phyloP scores from a whole-genome alignment of 53 echinoderm and acorn worm species.

The Actinopyga echinites region DNA sequence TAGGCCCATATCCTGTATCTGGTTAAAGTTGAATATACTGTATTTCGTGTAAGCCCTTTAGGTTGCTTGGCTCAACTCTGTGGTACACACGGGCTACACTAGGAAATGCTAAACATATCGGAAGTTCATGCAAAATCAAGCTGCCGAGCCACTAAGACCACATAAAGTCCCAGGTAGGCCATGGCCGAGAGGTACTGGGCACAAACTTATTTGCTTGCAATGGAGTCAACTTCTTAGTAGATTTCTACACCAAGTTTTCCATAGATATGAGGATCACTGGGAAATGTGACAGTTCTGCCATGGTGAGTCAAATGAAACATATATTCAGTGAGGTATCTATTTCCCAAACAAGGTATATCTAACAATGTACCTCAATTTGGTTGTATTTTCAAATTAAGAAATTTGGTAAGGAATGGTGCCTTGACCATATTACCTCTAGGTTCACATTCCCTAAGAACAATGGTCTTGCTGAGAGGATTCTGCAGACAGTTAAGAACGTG shows the following conservation, averaged over 20 bases:
- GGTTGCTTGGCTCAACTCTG: no score
- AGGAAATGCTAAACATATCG: conserved; percentile 5
- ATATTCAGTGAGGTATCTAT: conserved; percentile 20
- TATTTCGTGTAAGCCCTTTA: no score
- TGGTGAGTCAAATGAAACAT: not conserved
- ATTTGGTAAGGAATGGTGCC: conserved; percentile 9
- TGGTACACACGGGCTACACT: no score
- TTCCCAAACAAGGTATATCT: conserved; percentile 1
- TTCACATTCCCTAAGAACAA: conserved; percentile 17
- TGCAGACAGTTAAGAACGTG: conserved; percentile 12
- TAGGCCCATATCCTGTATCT: no score
- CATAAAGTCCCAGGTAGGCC: conserved; percentile 7
- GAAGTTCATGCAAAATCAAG: conserved; percentile 21
- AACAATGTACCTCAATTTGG: conserved; percentile 11
- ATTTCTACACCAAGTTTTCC: conserved; percentile 25
- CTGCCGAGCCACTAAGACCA: not conserved
- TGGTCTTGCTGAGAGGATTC: conserved; percentile 25
- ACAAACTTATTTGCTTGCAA: not conserved
- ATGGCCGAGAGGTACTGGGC: conserved; percentile 13
- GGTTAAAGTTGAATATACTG: no score
- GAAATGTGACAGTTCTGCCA: not conserved
- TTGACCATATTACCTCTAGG: conserved; percentile 8
- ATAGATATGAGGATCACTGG: conserved; percentile 23
- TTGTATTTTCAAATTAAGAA: not conserved
- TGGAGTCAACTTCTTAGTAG: not conserved